Base-by-base conservation (phyloP, 2,113 vertebrate genomes). In the Illadopsis cleaveri region DNA sequence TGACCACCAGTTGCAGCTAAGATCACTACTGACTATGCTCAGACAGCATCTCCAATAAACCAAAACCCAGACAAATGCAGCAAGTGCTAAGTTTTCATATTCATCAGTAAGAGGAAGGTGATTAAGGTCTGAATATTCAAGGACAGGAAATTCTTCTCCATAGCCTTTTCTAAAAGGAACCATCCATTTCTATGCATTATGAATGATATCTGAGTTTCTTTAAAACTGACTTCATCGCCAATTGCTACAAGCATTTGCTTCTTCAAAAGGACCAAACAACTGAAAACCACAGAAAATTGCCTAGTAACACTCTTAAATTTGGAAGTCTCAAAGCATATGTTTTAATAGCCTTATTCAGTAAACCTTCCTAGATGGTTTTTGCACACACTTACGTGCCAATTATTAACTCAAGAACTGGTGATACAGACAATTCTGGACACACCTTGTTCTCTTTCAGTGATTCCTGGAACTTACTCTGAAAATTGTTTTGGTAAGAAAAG, bases 401-500 rank as follows among this genome's bases (percentile, higher is more conserved):
- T 70, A 66, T 51, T 58, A 84, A 72, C 51, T 86, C 45, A 86
- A 60, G 57, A 82, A 62, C 50, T 75, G 65, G 70, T 72, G 70
- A 85, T 68, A 79, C 24, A 82, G 65, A 85, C 53, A 79, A 45
- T 2, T 27, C 10, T 56, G 23, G 75, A 76, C 71, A 93, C 70
- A 88, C 82, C 70, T 82, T 82, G 78, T 76, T 90, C 66, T 90
- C 57, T 84, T 70, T 76, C n/a, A 14, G 5, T 40, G n/a, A 82
- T 91, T 94, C 57, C 78, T 60, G 70, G 73, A 95, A 90, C 31
- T 91, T 33, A 79, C 57, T 23, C 57, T 44, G 44, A 79, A 90
- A 91, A 95, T 58, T 93, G 48, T 82, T 94, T 93, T 79, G 61
- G 70, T 87, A 88, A 85, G 61, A 88, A 82, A 93, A 87, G 31